Base-by-base conservation (phyloP, 2,797 vertebrate genomes). In the Caiman crocodilus region DNA sequence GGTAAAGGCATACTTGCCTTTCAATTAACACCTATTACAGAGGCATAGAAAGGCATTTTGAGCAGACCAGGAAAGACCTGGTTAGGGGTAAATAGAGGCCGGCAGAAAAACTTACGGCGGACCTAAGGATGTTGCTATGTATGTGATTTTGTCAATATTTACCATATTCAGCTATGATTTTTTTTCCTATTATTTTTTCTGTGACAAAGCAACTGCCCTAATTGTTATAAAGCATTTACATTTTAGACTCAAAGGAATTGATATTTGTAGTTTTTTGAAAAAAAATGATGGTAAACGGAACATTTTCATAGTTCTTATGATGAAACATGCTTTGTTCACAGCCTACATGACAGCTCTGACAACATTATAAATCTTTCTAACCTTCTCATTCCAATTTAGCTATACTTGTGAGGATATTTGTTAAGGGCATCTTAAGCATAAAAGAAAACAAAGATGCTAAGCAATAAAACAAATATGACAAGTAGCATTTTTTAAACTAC, bases 281-380 rank as follows among this genome's bases (percentile, higher is more conserved):
- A 75, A 20, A 15, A 23, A 35, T 92, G 89, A 88, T 57, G 2
- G 15, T 74, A 89, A 90, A 42, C 74, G 84, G 71, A 82, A 78
- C 86, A 86, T 12, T 79, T 79, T 90, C 35, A 17, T 14, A 87
- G 55, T 76, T 69, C 16, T 84, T 88, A 76, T 0, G 6, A 87
- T 90, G 82, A 94, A 89, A 91, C 76, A 92, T 89, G 92, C 58
- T 35, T 64, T 10, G 0, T 91, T 94, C 69, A 50, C 85, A 93
- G 63, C 58, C 30, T 77, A 5, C 86, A 71, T 56, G 89, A 91
- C 94, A 95, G 50, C 56, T 85, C 76, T 85, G 88, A 82, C 86
- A 96, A 79, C 7, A 30, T 85, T 84, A 89, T 95, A 93, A 92
- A 95, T 96, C 88, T 94, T 95, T 88, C 79, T 78, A 88, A 93